Evolutionary conservation across 2,797 vertebrate genomes (phyloP).

Genomic region (Natrix natrix): DNA sequence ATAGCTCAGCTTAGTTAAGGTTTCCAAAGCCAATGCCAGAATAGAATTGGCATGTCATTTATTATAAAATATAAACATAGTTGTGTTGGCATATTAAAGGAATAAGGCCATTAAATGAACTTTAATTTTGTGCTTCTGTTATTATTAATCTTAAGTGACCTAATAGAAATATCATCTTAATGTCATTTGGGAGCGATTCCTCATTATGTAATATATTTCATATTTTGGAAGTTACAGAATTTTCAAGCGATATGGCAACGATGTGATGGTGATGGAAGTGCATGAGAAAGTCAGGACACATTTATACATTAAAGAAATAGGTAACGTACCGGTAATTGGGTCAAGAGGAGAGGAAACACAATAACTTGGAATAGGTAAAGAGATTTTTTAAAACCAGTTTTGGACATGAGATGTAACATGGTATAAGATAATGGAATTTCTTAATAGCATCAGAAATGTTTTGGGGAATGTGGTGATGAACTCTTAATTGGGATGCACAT

Average conservation of each 20-base stretch:
- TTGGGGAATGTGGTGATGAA: neutral
- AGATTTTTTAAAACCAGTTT: neutral
- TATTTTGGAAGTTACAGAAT: neutral
- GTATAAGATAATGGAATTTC: neutral
- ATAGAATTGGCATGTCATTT: neutral
- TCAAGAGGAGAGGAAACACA: neutral
- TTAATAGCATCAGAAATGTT: neutral
- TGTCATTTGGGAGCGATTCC: neutral
- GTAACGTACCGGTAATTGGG: neutral
- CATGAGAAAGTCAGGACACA: neutral
- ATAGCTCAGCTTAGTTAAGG: neutral
- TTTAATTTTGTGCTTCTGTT: neutral
- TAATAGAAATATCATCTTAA: neutral
- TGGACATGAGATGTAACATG: neutral
- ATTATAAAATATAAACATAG: neutral
- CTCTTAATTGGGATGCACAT: neutral
- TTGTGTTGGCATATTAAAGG: neutral
- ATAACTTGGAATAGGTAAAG: neutral
- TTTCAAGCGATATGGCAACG: neutral
- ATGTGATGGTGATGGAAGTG: neutral
- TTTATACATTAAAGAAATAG: neutral
- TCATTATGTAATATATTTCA: neutral
- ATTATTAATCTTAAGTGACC: neutral
- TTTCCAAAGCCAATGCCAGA: neutral
- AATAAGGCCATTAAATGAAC: neutral